A percentile compares a stretch with the other conserved stretches of the same genome.
Conservation (phyloP, 2,797 vertebrate species). For the Tolypeutes matacus region DNA sequence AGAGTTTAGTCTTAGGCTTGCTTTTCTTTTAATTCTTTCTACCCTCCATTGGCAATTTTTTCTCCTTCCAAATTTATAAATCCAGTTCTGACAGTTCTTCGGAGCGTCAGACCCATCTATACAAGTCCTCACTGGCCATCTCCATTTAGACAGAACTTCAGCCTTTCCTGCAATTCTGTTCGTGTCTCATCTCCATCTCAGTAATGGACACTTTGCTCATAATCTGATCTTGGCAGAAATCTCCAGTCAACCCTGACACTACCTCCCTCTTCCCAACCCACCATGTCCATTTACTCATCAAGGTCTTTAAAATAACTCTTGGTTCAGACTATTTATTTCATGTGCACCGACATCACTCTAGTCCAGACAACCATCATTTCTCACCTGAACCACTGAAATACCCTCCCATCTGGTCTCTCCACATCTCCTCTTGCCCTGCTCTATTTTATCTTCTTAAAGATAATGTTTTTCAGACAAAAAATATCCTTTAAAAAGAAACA, state of each 20-base stretch:
- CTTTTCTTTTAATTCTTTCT: conserved; percentile 16
- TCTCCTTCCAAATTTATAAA: conserved; percentile 2
- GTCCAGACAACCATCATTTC: background rate
- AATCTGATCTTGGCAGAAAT: background rate
- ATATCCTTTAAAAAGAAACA: background rate
- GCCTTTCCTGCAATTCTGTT: background rate
- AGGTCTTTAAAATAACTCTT: conserved; percentile 16
- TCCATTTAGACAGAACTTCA: background rate
- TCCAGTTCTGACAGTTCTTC: background rate
- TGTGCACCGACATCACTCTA: background rate
- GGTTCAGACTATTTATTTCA: background rate
- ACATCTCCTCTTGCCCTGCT: background rate
- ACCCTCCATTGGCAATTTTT: background rate
- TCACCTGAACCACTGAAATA: background rate
- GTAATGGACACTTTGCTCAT: background rate
- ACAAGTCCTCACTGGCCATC: background rate
- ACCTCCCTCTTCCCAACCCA: background rate
- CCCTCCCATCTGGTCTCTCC: background rate
- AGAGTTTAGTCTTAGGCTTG: background rate
- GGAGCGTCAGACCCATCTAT: background rate
- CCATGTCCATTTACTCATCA: background rate
- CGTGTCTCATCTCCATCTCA: background rate
- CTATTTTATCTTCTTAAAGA: background rate
- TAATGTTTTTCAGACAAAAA: background rate
- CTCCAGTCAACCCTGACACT: background rate